Percentiles rank a stretch among this genome's conserved stretches.
Conservation (phyloP, 2,113 vertebrate species). For the Hemiscyllium ocellatum region DNA sequence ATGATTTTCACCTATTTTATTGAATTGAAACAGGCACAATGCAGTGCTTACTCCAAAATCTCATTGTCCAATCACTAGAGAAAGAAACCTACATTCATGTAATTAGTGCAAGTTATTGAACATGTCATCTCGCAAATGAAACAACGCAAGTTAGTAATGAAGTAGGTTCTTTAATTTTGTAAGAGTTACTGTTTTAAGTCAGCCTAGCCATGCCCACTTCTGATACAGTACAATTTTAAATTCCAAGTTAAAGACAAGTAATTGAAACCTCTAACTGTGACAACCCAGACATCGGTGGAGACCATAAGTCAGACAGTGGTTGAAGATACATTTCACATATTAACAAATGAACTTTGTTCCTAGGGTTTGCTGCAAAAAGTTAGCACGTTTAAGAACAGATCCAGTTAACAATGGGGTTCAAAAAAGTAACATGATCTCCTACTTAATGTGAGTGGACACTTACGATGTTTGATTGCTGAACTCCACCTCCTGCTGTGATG, state of each 20-base stretch:
- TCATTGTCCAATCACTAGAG: not conserved
- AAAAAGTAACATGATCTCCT: not conserved
- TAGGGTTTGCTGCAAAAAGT: not conserved
- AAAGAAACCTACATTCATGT: not conserved
- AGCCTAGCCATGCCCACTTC: not conserved
- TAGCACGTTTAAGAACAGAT: not conserved
- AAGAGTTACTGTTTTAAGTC: not conserved
- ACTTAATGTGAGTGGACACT: constrained; percentile 48
- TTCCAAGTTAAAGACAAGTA: not conserved
- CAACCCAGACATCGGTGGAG: not conserved
- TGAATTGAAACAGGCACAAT: too few species aligned
- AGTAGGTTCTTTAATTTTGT: not conserved
- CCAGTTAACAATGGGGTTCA: not conserved
- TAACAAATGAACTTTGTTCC: not conserved
- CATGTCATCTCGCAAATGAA: not conserved
- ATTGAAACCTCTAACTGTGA: not conserved
- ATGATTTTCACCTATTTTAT: too few species aligned
- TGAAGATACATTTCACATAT: not conserved
- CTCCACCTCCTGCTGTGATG: constrained; percentile 69
- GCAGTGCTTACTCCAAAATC: not conserved
- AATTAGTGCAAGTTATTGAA: not conserved
- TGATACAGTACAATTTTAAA: not conserved
- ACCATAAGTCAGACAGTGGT: not conserved
- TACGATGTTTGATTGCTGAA: constrained; percentile 75
- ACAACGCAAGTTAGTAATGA: too few species aligned